Base-by-base conservation (phyloP, 2,888 invertebrate genomes). In the Himalopsyche anomala region DNA sequence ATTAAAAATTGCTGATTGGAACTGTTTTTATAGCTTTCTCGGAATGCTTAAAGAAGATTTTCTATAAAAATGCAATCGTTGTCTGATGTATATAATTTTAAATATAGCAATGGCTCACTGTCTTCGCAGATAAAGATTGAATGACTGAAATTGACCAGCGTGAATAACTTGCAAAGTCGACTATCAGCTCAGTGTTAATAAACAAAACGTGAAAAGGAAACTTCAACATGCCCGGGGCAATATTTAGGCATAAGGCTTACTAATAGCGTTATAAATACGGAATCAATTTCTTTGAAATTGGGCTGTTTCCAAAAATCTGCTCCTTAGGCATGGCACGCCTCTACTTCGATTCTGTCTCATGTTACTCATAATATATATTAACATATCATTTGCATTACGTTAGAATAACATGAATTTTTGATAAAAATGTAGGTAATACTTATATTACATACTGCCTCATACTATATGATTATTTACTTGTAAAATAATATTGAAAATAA, bases 331-430 rank as follows among this genome's bases (percentile, higher is more conserved):
- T 45, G 45, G 42, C 80, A 19, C 80, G 80, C 74, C 74, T 74
- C 74, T 74, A 74, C 74, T 74, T 38, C 38, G 36, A 38, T 74
- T 74, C 74, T 74, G 74, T 74, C 74, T 74, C 74, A 74, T 74
- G 12, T 74, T n/a, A 74, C 15, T 74, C 74, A 74, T 85, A 62
- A 87, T 83, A 87, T 45, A 85, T 83, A 87, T 82, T 82, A 86
- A 88, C 88, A 88, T 88, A 88, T 88, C 88, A 88, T 88, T 87
- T 88, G 88, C 88, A 86, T 87, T 88, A 87, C 86, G 81, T 74
- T 74, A 74, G 74, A 74, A 74, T 74, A 74, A 74, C 74, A 74
- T 74, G 74, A 74, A 74, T 74, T 74, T 74, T 74, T 74, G 74
- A 74, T 74, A 74, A 74, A 74, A 74, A 74, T 12, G 74, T 74